Evolutionary conservation across 2,888 invertebrate species (phyloP).

Genomic region (Clunio marinus): DNA sequence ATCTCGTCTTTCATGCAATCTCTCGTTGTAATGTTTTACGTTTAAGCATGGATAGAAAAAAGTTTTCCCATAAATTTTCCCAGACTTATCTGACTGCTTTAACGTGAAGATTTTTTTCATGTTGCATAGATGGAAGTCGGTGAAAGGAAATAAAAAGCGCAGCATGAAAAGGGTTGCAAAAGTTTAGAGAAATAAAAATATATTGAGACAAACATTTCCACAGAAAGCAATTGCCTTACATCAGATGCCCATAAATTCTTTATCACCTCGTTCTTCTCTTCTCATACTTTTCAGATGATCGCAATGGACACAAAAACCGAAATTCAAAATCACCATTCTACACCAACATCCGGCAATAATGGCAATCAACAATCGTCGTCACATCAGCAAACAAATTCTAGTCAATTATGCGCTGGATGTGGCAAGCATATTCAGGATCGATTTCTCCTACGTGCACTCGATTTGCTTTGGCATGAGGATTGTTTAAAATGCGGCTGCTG

Average conservation of each 20-base stretch:
- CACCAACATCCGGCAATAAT: neutral
- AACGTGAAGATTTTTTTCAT: too few relatives aligned
- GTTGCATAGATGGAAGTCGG: neutral
- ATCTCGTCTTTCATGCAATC: neutral
- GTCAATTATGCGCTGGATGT: conserved; percentile 86
- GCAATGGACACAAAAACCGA: conserved; percentile 34
- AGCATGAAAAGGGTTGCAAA: conserved; percentile 13
- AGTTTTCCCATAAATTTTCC: conserved; percentile 38
- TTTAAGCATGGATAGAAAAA: conserved; percentile 28
- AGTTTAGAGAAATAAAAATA: neutral
- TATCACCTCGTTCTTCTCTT: conserved; percentile 6
- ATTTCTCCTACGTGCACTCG: conserved; percentile 84
- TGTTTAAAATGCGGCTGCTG: conserved; percentile 97
- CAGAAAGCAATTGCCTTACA: neutral
- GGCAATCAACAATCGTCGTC: conserved; percentile 26
- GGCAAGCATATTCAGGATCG: conserved; percentile 90
- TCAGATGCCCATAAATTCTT: conserved; percentile 4
- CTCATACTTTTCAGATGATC: conserved; percentile 3
- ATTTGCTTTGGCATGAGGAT: conserved; percentile 96
- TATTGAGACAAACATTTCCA: neutral
- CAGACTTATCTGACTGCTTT: conserved; percentile 20
- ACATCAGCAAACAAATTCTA: conserved; percentile 30
- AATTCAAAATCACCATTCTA: conserved; percentile 25
- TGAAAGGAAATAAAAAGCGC: neutral
- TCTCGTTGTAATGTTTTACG: neutral